phyloP scores from a whole-genome alignment of 1,140 invertebrate species.

The Arion vulgaris region DNA sequence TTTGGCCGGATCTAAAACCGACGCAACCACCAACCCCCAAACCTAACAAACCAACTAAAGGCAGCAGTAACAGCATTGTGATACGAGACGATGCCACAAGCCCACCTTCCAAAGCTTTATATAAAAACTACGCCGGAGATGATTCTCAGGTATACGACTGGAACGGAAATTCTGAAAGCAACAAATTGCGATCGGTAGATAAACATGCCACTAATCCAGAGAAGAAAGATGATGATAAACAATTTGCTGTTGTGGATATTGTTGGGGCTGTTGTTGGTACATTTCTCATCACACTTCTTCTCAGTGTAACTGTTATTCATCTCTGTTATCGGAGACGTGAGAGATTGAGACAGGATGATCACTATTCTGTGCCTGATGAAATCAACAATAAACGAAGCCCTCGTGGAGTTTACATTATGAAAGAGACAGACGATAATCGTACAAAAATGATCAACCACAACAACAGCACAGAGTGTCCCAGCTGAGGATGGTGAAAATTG shows the following conservation, averaged over 20 bases:
- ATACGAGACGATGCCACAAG: constrained; percentile 39
- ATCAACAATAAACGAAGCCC: constrained; percentile 40
- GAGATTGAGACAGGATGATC: constrained; percentile 43
- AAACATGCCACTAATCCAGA: not conserved
- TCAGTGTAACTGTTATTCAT: constrained; percentile 65
- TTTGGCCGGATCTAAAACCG: constrained; percentile 58
- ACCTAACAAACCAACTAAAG: constrained; percentile 10
- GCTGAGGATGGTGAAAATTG: constrained; percentile 24
- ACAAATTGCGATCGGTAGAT: constrained; percentile 10
- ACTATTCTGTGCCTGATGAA: constrained; percentile 45
- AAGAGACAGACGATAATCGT: constrained; percentile 44
- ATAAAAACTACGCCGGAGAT: constrained; percentile 35
- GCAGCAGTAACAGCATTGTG: constrained; percentile 32
- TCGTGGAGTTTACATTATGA: constrained; percentile 44
- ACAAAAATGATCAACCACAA: constrained; percentile 48
- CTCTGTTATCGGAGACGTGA: constrained; percentile 59
- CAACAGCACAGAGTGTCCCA: constrained; percentile 37
- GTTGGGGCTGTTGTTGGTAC: constrained; percentile 69
- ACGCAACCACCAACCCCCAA: constrained; percentile 24
- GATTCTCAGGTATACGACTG: constrained; percentile 41
- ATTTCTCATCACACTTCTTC: constrained; percentile 67
- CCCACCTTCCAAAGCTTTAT: constrained; percentile 39
- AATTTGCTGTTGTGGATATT: constrained; percentile 65
- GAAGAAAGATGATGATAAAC: constrained; percentile 12
- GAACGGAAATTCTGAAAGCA: constrained; percentile 41